phyloP scores from a whole-genome alignment of 2,113 vertebrate genomes.

The Sakesphorus luctuosus region DNA sequence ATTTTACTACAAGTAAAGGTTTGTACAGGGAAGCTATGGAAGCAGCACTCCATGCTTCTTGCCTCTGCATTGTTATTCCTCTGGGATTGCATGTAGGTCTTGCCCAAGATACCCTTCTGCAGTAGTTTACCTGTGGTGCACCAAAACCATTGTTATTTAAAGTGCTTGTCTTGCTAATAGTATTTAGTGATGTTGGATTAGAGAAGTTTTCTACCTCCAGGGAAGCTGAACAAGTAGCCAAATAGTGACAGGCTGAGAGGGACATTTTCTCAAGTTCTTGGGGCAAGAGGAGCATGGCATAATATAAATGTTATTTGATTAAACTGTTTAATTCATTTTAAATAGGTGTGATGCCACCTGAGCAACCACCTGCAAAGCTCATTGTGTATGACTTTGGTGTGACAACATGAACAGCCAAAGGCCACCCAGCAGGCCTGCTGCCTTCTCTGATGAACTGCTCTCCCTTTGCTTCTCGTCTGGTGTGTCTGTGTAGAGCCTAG shows the following conservation, averaged over 20 bases:
- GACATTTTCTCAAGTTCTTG: not conserved
- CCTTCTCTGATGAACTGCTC: not conserved
- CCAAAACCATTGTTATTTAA: not conserved
- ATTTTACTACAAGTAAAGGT: not conserved
- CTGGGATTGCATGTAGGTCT: accelerated
- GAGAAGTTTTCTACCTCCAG: not conserved
- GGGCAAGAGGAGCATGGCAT: not conserved
- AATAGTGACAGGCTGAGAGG: not conserved
- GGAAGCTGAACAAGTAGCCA: not conserved
- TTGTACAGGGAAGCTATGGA: not conserved
- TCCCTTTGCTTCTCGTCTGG: not conserved
- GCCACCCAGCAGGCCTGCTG: not conserved
- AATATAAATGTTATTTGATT: not conserved
- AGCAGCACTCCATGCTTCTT: not conserved
- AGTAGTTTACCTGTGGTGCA: not conserved
- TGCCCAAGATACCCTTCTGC: not conserved
- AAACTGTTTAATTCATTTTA: not conserved
- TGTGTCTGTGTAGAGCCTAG: not conserved
- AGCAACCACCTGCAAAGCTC: not conserved
- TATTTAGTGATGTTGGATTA: not conserved
- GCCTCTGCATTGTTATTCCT: not conserved
- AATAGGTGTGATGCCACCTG: not conserved
- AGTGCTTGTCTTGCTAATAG: not conserved
- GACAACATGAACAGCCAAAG: not conserved
- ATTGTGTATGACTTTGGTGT: not conserved